These are phyloP conservation scores for Apocheima hispidaria DNA, from an alignment of 2,888 invertebrate genomes.

Conservation along the genomic window DNA sequence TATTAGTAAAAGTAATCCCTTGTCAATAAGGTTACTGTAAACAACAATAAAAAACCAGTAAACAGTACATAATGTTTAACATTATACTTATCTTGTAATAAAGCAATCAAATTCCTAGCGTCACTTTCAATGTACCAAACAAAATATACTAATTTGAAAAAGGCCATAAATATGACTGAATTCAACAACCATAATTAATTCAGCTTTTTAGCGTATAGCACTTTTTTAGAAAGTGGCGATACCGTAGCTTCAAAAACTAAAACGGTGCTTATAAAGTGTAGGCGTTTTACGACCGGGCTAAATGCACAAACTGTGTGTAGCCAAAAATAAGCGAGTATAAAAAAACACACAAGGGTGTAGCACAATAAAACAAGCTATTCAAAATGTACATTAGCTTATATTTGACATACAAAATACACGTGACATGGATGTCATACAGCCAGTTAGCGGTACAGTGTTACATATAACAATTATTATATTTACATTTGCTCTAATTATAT, in stretches of 20 bases:
- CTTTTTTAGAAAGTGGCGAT: neutral
- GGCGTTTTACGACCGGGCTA: neutral
- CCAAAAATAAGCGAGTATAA: conserved; percentile 9
- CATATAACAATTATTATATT: conserved; percentile 58
- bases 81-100: conserved; percentile 21
- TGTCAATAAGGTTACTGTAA: conserved; percentile 15
- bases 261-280: neutral
- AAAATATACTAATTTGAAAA: neutral
- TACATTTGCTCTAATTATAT: conserved; percentile 45
- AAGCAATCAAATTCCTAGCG: neutral
- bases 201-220: neutral
- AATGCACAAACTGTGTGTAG: neutral
- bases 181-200: neutral
- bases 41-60: conserved; percentile 1
- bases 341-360: conserved; percentile 22
- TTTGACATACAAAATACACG: conserved; percentile 82
- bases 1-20: conserved; percentile 7
- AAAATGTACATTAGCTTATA: conserved; percentile 82
- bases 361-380: conserved; percentile 72
- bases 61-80: neutral
- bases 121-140: neutral
- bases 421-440: conserved; percentile 57
- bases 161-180: neutral
- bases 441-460: conserved; percentile 30
- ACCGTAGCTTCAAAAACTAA: neutral